These are phyloP conservation scores for Oophaga pumilio DNA, from an alignment of 2,113 vertebrate genomes.

Conservation along the genomic window DNA sequence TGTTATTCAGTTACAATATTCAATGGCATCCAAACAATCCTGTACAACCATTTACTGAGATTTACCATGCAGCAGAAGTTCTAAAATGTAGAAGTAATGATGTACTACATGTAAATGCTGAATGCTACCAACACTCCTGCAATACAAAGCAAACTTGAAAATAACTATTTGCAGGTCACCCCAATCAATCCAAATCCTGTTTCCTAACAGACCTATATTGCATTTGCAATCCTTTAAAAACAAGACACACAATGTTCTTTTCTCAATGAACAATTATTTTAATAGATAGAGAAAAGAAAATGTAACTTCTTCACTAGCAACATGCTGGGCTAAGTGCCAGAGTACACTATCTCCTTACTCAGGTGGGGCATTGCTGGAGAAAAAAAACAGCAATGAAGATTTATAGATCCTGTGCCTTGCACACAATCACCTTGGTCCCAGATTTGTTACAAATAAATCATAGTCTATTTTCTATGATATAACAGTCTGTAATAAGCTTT, in stretches of 20 bases:
- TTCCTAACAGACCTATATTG: conserved; percentile 26
- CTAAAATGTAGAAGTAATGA: neutral
- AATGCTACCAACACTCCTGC: neutral
- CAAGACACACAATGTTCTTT: conserved; percentile 52
- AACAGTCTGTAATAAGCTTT: conserved; percentile 41
- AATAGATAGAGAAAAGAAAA: conserved; percentile 40
- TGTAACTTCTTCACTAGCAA: conserved; percentile 15
- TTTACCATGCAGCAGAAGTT: neutral
- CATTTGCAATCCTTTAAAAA: conserved; percentile 28
- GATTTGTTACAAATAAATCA: conserved; percentile 46
- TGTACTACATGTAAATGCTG: neutral
- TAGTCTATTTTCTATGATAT: conserved; percentile 37
- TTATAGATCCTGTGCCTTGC: conserved; percentile 38
- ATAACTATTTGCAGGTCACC: conserved; percentile 26
- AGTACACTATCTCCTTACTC: conserved; percentile 37
- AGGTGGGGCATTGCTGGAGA: conserved; percentile 5
- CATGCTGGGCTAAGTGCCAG: conserved; percentile 38
- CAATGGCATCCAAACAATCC: neutral
- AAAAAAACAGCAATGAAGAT: conserved; percentile 32
- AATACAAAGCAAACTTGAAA: conserved; percentile 18
- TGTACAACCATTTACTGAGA: neutral
- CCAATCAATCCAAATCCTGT: conserved; percentile 32
- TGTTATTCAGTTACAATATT: neutral
- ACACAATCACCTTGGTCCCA: conserved; percentile 34
- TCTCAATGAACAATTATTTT: conserved; percentile 50